These are phyloP conservation scores for Notamacropus eugenii DNA, from an alignment of 2,797 vertebrate species.

Conservation along the genomic window DNA sequence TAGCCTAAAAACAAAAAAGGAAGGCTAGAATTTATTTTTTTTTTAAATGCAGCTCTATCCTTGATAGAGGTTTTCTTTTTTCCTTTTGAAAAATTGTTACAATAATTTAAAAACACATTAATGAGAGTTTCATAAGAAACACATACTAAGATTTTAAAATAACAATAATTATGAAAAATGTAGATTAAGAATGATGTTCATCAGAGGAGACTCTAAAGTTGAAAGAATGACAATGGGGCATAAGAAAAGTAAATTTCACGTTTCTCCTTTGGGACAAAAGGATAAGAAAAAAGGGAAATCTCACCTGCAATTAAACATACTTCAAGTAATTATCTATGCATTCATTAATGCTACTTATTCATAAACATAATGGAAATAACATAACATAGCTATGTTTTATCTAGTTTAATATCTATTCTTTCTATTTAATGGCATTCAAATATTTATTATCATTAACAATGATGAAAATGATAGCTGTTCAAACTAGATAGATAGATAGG, in stretches of 20 bases:
- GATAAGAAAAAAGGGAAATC: background rate
- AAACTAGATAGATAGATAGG: background rate
- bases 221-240: background rate
- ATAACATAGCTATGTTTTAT: background rate
- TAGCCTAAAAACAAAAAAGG: background rate
- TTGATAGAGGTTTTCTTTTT: constrained; percentile 3
- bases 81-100: constrained; percentile 23
- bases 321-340: background rate
- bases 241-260: background rate
- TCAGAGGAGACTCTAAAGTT: constrained; percentile 34
- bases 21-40: background rate
- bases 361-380: background rate
- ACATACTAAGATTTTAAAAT: background rate
- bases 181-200: constrained; percentile 42
- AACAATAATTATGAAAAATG: background rate
- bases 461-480: background rate
- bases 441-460: background rate
- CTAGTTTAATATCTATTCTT: constrained; percentile 8
- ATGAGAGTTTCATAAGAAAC: background rate
- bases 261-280: background rate
- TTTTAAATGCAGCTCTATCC: background rate
- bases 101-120: background rate
- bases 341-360: background rate
- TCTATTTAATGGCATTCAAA: background rate
- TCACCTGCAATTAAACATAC: background rate